Base-by-base conservation (phyloP, 2,888 invertebrate genomes). In the Andrena chrysosceles region DNA sequence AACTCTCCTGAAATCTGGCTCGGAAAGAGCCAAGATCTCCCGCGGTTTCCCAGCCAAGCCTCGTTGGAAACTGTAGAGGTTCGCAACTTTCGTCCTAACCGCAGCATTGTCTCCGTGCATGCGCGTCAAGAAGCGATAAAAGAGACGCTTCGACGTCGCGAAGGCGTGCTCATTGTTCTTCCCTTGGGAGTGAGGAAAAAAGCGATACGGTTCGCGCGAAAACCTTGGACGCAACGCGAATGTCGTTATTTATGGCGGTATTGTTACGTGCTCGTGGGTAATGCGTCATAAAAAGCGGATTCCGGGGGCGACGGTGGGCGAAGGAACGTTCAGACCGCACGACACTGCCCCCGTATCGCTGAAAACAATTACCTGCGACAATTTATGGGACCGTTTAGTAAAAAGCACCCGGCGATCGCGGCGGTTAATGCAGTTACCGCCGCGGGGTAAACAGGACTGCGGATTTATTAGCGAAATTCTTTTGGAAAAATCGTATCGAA, bases 201-300 rank as follows among this genome's bases (percentile, higher is more conserved):
- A 23, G 31, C 70, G 70, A 75, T 80, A 71, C 26, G 49, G 16
- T n/a, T 54, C 16, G 69, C 67, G 70, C 60, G 75, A 70, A 75
- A 75, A 71, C 69, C 69, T 66, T 70, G 69, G 35, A 33, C 62
- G 52, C 31, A 13, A 4, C 66, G 73, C 54, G 69, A 74, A 69
- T 60, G 82, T 80, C 62, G 81, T 82, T 80, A 82, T 82, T 82
- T 82, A 80, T 82, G 82, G 49, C 75, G 59, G 82, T 75, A 82
- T 82, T 82, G 82, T 82, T 82, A 82, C 82, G 75, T 60, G 75
- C 70, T 75, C 66, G 74, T 48, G 31, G 80, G 74, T 81, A 81
- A 81, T 80, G 82, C 56, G 72, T 82, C 75, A 75, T 80, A 80
- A 82, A 82, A 82, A 80, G 62, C 33, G 56, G 67, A 80, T 80